Percentiles rank a stretch among this genome's conserved stretches.
Evolutionary conservation across 2,113 vertebrate species (phyloP).

Genomic region (Trematocara nigrifrons): DNA sequence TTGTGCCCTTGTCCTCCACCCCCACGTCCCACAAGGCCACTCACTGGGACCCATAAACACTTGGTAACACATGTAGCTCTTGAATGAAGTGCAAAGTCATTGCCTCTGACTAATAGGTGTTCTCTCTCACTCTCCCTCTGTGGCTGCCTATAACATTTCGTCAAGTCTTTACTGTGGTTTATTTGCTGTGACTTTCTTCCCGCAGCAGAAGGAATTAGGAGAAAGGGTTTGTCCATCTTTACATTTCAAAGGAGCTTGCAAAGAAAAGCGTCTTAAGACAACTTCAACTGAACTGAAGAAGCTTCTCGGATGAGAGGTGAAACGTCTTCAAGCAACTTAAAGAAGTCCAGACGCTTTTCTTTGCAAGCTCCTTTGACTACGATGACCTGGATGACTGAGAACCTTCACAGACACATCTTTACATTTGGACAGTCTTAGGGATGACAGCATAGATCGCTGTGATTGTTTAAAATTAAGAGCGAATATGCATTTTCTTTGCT

Average conservation of each 20-base stretch:
- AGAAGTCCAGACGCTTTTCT: background rate
- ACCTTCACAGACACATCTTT: background rate
- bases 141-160: conserved; percentile 52
- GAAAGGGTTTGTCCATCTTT: background rate
- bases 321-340: background rate
- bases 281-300: background rate
- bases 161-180: conserved; percentile 63
- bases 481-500: background rate
- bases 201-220: conserved; percentile 15
- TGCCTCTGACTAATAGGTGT: conserved; percentile 49
- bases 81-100: conserved; percentile 53
- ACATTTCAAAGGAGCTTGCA: background rate
- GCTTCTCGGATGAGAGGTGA: background rate
- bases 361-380: background rate
- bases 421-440: background rate
- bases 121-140: background rate
- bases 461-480: background rate
- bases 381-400: background rate
- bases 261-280: background rate
- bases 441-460: background rate
- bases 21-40: conserved; percentile 33
- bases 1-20: conserved; percentile 27
- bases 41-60: conserved; percentile 54
- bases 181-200: conserved; percentile 48
- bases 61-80: conserved; percentile 40